Base-by-base conservation (phyloP, 1,140 invertebrate species). In the Mamestra configurata region DNA sequence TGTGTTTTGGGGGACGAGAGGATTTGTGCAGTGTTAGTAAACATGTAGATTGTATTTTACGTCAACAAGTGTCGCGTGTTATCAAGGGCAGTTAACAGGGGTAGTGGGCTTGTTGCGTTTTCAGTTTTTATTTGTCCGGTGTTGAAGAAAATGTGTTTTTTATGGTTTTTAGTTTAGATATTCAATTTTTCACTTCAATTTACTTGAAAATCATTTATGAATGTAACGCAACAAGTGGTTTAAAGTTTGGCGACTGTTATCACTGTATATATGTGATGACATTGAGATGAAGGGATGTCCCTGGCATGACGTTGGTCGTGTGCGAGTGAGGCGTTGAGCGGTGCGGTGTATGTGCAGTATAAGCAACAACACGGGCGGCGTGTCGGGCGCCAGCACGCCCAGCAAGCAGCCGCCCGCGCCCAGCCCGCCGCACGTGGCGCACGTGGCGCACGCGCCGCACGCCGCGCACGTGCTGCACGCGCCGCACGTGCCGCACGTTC, bases 321-420 rank as follows among this genome's bases (percentile, higher is more conserved):
- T 18, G 35, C 20, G 0, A 10, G 37, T 40, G 7, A 20, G 20
- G 53, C 0, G 1, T n/a, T 0, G 31, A 76, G 66, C 57, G 57
- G 7, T 15, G 61, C 51, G 72, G 40, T 59, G 61, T 82, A 46
- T 66, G 55, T 77, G 71, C 89, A 93, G 92, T 86, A 83, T 92
- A 87, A 92, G 86, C 89, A 90, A 86, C 89, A 90, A 86, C 80
- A 82, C 86, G 78, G 84, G 85, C 18, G 86, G 82, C 20, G 86
- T 82, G 77, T 89, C 91, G 27, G 90, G 90, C 43, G 81, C 90
- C 59, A 90, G 89, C 7, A 92, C 90, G 79, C 91, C 92, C 11
- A 90, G 76, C 88, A 93, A 93, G 66, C 90, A 77, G 82, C 85
- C 91, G 31, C 77, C 79, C 51, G 82, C 88, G 73, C 84, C 90